Conservation (phyloP, 2,113 vertebrate genomes). For the Xenopus laevis region DNA sequence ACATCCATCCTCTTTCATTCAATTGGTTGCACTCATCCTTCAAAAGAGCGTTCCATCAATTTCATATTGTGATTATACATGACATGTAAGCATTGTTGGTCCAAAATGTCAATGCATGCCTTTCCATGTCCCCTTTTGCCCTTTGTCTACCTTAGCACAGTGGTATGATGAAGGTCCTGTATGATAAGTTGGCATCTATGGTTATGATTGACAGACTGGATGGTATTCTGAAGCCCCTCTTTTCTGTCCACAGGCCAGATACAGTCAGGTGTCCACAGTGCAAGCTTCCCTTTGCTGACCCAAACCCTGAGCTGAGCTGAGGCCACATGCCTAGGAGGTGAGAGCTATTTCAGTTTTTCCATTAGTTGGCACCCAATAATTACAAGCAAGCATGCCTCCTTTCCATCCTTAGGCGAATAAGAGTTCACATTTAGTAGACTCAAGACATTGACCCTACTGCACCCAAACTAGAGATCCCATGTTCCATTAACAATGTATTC, state of each 20-base stretch:
- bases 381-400: conserved; percentile 25
- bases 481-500: no score
- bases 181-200: conserved; percentile 20
- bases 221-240: conserved; percentile 46
- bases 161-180: neutral
- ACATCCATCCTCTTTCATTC: no score
- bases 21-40: no score
- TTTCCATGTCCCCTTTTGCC: no score
- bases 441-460: no score
- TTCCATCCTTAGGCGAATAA: neutral
- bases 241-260: conserved; percentile 45
- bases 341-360: conserved; percentile 33
- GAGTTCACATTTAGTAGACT: no score
- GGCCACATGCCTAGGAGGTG: conserved; percentile 44
- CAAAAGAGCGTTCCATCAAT: no score
- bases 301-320: conserved; percentile 44
- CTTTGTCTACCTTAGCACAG: no score
- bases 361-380: conserved; percentile 36
- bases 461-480: no score
- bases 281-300: conserved; percentile 45
- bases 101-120: no score
- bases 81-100: no score
- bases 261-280: conserved; percentile 46
- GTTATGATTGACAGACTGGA: conserved; percentile 6
- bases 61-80: no score